Base-by-base conservation (phyloP, 1,140 invertebrate genomes). In the Drosophila tsacasi region DNA sequence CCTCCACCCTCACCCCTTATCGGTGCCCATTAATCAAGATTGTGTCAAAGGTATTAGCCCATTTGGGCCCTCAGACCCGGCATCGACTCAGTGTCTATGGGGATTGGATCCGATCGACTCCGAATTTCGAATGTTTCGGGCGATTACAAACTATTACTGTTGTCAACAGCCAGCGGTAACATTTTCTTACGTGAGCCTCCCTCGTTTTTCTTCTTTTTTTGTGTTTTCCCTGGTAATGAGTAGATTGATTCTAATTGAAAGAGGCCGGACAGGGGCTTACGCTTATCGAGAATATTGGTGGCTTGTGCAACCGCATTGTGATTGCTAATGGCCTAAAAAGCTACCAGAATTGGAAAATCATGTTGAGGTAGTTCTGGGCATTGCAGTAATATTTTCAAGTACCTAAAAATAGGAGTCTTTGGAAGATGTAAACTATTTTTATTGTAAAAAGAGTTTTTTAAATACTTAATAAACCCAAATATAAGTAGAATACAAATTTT, bases 31-130 rank as follows among this genome's bases (percentile, higher is more conserved):
- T 77, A 69, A 77, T 77, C 75, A 77, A 68, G 75, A 77, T 77
- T 77, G 74, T 68, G 75, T 77, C 75, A 77, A 54, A 77, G 75
- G 75, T 69, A 77, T 77, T 77, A 77, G 74, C 73, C 66, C 72
- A 65, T 76, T 76, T 76, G 61, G 60, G n/a, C 3, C 21, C 44
- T 47, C 42, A 46, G 19, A 76, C 44, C 54, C 23, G 32, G n/a
- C 25, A 37, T 54, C 40, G 72, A 54, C 62, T 76, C 54, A 76
- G 62, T 64, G 74, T 61, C 63, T 61, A 44, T 39, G 75, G 52
- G 47, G 37, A 72, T 72, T 23, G 61, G 21, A 42, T 40, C 32
- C 68, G 25, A 47, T 50, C 35, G 52, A 66, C 23, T 46, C 21
- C 17, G 27, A 66, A 49, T 23, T 47, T 30, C 37, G 17, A 66